phyloP scores from a whole-genome alignment of 2,888 invertebrate genomes.

The Yponomeuta plumbellus region DNA sequence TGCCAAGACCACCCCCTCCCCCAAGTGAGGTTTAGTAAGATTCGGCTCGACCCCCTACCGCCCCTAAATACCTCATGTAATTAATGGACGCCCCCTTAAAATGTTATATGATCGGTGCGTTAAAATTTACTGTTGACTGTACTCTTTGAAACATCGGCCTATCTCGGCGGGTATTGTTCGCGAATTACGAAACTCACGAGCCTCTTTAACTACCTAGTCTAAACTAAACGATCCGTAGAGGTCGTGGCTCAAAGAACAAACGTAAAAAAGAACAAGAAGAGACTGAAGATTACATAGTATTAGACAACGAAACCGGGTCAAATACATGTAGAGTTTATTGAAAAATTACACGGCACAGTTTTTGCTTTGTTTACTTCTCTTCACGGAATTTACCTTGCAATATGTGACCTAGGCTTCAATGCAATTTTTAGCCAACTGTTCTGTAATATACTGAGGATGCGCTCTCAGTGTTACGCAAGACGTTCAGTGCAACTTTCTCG shows the following conservation, averaged over 20 bases:
- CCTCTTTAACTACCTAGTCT: not conserved
- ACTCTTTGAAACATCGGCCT: not conserved
- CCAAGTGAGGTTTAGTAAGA: too few species aligned
- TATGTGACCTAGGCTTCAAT: not conserved
- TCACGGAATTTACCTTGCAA: not conserved
- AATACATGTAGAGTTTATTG: not conserved
- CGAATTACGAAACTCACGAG: not conserved
- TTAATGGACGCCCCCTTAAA: too few species aligned
- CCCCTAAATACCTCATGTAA: too few species aligned
- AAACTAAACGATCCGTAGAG: constrained; percentile 3
- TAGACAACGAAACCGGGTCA: constrained; percentile 1
- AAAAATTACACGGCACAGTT: constrained; percentile 1
- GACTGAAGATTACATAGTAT: constrained; percentile 1
- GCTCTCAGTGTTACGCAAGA: not conserved
- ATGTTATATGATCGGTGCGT: too few species aligned
- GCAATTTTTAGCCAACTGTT: not conserved
- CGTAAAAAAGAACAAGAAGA: constrained; percentile 1
- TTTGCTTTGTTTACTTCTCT: not conserved
- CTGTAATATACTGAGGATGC: not conserved
- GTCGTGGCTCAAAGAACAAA: constrained; percentile 5
- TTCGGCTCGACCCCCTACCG: too few species aligned
- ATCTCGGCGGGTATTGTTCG: not conserved
- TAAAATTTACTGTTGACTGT: not conserved
- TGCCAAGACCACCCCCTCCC: too few species aligned
- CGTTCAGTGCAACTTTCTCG: not conserved